Evolutionary conservation across 2,888 invertebrate genomes (phyloP), one percentile per base, ranked within the genome.

Genomic region (Sialis fuliginosa): DNA sequence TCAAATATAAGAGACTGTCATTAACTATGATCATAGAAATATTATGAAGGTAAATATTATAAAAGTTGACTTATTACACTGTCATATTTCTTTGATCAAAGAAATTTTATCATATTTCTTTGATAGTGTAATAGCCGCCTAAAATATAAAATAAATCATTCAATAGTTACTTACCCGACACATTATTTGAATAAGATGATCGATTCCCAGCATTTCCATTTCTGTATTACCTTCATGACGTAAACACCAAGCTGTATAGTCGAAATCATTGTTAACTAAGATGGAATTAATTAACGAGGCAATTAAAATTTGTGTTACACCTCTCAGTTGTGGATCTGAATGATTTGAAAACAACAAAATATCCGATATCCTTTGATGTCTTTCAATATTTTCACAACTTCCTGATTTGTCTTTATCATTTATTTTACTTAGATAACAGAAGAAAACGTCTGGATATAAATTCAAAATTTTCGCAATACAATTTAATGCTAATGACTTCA

Each of bases 401-500:
- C 51, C 52, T 35, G 48, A 43, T 33, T 49, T 51, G 12, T 49
- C 48, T 33, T 48, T 51, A 12, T 51, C 52, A 51, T 67, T 71
- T 37, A 22, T 75, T 52, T 75, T 77, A 56, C 79, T 77, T 49
- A 81, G 57, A 53, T 72, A 71, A 52, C 81, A 61, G 1, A 82
- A 74, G 48, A 91, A 73, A 5, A 81, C 69, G 52, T 77, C 71
- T 0, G 95, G 91, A 55, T 78, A 77, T 30, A 90, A 61, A 37
- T 75, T 74, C 34, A 90, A 64, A 46, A 88, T 77, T 53, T 80
- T 79, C 0, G 81, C 77, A 22, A 95, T 62, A 59, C 90, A 91
- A 46, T 77, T 77, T 13, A 95, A 60, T 0, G 92, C 87, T 35
- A 93, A 74, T 6, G 87, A 81, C 65, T 95, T 93, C 1, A 92